Base-by-base conservation (phyloP, 2,888 invertebrate species). In the Allophyes oxyacanthae region DNA sequence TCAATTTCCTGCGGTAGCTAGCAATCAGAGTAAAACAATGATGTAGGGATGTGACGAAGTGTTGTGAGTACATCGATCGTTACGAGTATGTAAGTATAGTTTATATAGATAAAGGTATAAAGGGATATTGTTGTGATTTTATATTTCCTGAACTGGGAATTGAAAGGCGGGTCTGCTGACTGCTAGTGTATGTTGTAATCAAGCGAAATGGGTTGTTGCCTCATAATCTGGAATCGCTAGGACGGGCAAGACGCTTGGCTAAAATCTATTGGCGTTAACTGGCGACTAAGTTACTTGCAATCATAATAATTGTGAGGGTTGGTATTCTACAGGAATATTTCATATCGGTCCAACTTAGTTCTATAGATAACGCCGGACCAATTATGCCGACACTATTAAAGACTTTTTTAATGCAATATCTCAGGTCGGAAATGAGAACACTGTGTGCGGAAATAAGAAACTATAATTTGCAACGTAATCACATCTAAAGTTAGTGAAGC, bases 1-100 rank as follows among this genome's bases (percentile, higher is more conserved):
- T 56, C 61, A 77, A 80, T 80, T 78, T 79, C 81, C 79, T 79
- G 77, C 66, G 51, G 73, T 64, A 64, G 72, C 52, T 46, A 55
- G 44, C 66, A 61, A 61, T 44, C 64, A 63, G 62, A 65, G 60
- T 64, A 59, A 66, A 62, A 67, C 61, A 68, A 68, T 53, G 58
- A 46, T 59, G 36, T 64, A 63, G 55, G 50, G 62, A 72, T 65
- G 65, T 41, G 72, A 63, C 14, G 33, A 28, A 32, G 14, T 10
- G 14, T 28, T 42, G 13, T 14, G 13, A 13, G 11, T n/a, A 25
- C 20, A 13, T 25, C 40, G 3, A 40, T 40, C 26, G 26, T 38
- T 37, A 15, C 42, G 30, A 41, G 3, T 20, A 20, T 36, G 36
- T 13, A 14, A 10, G 7, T 8, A 15, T 15, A 37, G 1, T 25